Percentiles rank a stretch among this genome's conserved stretches.
phyloP scores from a whole-genome alignment of 2,797 vertebrate species.

The Enteromius viviparus region DNA sequence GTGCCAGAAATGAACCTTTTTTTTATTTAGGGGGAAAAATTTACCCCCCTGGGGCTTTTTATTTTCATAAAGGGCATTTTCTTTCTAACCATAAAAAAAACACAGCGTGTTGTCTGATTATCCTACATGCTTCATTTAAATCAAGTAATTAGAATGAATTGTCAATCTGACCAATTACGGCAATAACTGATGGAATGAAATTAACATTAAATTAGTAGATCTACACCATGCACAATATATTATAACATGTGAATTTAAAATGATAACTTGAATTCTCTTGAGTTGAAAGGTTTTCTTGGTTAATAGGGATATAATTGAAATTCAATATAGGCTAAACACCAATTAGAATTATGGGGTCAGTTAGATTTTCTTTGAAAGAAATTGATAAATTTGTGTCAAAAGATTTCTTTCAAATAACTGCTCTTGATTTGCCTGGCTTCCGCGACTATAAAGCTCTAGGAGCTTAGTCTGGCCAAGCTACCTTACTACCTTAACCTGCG shows the following conservation, averaged over 20 bases:
- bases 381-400: background rate
- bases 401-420: background rate
- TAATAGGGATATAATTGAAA: background rate
- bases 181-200: background rate
- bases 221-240: background rate
- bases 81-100: background rate
- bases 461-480: too few species aligned
- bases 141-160: background rate
- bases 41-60: background rate
- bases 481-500: too few species aligned
- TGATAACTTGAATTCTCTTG: background rate
- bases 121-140: background rate
- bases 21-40: background rate
- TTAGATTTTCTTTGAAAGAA: background rate
- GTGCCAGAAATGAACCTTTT: constrained; percentile 1
- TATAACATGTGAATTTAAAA: background rate
- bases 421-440: background rate
- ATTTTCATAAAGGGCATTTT: background rate
- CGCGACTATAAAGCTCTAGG: too few species aligned
- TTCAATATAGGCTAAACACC: background rate
- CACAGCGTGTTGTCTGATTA: background rate
- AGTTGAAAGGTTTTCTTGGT: background rate
- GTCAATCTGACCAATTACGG: background rate
- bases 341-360: background rate
- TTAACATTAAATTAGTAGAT: background rate